Evolutionary conservation across 2,113 vertebrate genomes (phyloP), one percentile per base, ranked within the genome.

Genomic region (Anguilla rostrata): DNA sequence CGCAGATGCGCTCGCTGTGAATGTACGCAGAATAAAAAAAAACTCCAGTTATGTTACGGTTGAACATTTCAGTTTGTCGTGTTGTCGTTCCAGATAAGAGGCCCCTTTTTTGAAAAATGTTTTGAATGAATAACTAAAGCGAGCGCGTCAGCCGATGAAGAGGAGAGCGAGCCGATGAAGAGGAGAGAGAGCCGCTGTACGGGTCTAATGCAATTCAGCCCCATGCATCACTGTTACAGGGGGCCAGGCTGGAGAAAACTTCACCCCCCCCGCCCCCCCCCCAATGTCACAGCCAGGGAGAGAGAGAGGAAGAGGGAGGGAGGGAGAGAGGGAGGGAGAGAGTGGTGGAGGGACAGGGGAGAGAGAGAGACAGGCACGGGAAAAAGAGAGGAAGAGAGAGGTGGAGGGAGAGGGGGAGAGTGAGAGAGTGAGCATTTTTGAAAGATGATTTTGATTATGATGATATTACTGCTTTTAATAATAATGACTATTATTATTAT

Each of bases 191-290:
- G 92, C 93, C 93, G 93, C 93, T 94, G 94, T 94, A 94, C 95
- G 90, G 90, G 90, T 87, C 85, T 94, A 95, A 96, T 95, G 94
- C 93, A 94, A 95, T 96, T 96, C 94, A 94, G 87, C 90, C 94
- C 92, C 91, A 95, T 94, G 95, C 94, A 95, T 96, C 95, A 95
- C 92, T 88, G 92, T 94, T 94, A 93, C 92, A 90, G 89, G 92
- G 92, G 94, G 91, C 91, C 85, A 90, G 91, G 94, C 90, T 90
- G 91, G 91, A 92, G 92, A 91, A 92, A 93, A 92, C 93, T 90
- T 90, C 92, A 91, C 92, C 16, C 78, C 2, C 40, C 80, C 41
- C 40, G 9, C 22, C n/a, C 92, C 16, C 78, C 2, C 40, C 80
- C 80, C 40, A 81, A 41, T 53, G 81, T 53, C 81, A 88, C 83